A percentile compares a stretch with the other conserved stretches of the same genome.
Conservation (phyloP, 2,888 invertebrate species). For the Zhuqinia jingwanae region DNA sequence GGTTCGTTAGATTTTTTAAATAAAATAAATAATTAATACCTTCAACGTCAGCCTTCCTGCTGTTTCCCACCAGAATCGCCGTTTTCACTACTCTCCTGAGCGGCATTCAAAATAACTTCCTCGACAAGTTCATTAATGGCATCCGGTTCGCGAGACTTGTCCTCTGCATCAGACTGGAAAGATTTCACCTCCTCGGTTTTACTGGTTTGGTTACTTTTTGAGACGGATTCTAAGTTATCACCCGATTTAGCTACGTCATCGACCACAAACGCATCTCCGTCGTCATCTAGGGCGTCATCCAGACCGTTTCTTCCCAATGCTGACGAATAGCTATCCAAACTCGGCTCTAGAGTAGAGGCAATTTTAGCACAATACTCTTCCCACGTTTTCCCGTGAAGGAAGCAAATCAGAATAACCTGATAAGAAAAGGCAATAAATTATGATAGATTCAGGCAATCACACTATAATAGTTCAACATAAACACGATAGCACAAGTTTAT, state of each 20-base stretch:
- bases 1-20: no score
- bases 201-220: slow-evolving; percentile 45
- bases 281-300: slow-evolving; percentile 52
- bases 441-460: no score
- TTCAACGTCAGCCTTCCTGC: slow-evolving; percentile 40
- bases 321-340: slow-evolving; percentile 47
- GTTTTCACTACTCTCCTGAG: slow-evolving; percentile 41
- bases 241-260: slow-evolving; percentile 44
- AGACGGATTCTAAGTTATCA: slow-evolving; percentile 67
- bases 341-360: slow-evolving; percentile 73
- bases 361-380: slow-evolving; percentile 81
- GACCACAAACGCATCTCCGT: slow-evolving; percentile 43
- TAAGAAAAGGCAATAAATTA: no score
- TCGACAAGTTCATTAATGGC: slow-evolving; percentile 19
- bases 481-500: no score
- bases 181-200: slow-evolving; percentile 36
- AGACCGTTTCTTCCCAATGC: slow-evolving; percentile 31
- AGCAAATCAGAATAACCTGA: slow-evolving; percentile 89
- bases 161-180: slow-evolving; percentile 44
- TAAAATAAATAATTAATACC: background rate
- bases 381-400: slow-evolving; percentile 85
- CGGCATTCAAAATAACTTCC: slow-evolving; percentile 27
- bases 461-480: no score
- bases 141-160: slow-evolving; percentile 44
- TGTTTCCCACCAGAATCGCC: slow-evolving; percentile 25